Evolutionary conservation across 2,797 vertebrate genomes (phyloP).

Genomic region (Sylvia borin): DNA sequence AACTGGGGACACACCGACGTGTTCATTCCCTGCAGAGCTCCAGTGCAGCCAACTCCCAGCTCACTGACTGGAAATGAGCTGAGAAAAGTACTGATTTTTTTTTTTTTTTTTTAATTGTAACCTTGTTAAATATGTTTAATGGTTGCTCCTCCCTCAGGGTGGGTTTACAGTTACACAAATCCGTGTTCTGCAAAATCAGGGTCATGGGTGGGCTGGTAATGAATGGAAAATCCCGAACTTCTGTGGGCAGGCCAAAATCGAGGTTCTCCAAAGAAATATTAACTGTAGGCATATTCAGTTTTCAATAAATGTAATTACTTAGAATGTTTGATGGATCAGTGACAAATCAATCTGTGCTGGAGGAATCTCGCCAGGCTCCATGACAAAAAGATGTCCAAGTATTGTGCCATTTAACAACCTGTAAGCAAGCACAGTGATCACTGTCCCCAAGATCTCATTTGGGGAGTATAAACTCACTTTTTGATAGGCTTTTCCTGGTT

Average conservation of each 20-base stretch:
- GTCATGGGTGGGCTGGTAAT: background rate
- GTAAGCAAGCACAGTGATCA: background rate
- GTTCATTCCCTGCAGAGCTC: background rate
- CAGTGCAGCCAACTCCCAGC: background rate
- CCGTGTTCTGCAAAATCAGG: background rate
- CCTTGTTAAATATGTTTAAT: background rate
- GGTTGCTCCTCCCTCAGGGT: background rate
- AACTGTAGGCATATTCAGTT: background rate
- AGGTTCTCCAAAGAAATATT: background rate
- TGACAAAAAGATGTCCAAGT: background rate
- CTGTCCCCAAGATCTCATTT: background rate
- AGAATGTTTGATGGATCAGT: background rate
- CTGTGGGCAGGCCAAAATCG: rapidly evolving
- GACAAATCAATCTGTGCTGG: background rate
- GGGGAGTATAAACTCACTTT: background rate
- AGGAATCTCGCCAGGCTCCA: background rate
- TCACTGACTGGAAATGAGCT: background rate
- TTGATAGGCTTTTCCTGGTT: background rate
- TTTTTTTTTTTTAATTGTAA: background rate
- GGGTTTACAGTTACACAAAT: background rate
- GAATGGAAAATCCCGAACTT: background rate
- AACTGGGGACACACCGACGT: too few relatives aligned
- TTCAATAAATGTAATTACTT: background rate
- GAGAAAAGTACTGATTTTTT: background rate
- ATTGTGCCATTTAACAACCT: background rate